These are phyloP conservation scores for Myanophis thanlyinensis DNA, from an alignment of 2,113 vertebrate genomes.

Conservation along the genomic window DNA sequence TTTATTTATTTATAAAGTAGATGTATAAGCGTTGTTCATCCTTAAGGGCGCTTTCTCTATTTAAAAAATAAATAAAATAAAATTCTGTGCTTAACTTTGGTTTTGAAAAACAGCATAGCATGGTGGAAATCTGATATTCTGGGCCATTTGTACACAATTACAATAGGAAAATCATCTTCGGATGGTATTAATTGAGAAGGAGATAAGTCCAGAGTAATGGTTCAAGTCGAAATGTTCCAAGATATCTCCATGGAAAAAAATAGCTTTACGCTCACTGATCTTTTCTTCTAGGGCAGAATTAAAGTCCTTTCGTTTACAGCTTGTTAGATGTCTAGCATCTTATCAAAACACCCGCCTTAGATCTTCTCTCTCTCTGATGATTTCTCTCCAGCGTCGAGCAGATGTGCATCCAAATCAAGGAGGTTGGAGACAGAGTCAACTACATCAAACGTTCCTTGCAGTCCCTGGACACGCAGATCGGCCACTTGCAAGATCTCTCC, in stretches of 20 bases:
- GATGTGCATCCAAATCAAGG: slow-evolving; percentile 96
- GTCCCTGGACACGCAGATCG: slow-evolving; percentile 96
- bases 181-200: not conserved
- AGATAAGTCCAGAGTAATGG: not conserved
- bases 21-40: not conserved
- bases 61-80: not conserved
- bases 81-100: not conserved
- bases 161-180: not conserved
- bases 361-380: not conserved
- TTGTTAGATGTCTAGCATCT: not conserved
- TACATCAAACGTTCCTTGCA: slow-evolving; percentile 96
- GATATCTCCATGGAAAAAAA: not conserved
- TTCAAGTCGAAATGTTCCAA: not conserved
- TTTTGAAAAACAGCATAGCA: not conserved
- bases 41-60: not conserved
- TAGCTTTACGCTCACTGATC: not conserved
- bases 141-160: not conserved
- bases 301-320: not conserved
- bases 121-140: not conserved
- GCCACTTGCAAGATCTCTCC: slow-evolving; percentile 97
- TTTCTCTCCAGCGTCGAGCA: slow-evolving; percentile 85
- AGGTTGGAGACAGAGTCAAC: slow-evolving; percentile 96
- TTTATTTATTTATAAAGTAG: not conserved
- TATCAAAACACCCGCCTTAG: not conserved
- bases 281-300: not conserved